A percentile compares a stretch with the other conserved stretches of the same genome.
Conservation (phyloP, 2,797 vertebrate genomes). For the Decapterus maruadsi region DNA sequence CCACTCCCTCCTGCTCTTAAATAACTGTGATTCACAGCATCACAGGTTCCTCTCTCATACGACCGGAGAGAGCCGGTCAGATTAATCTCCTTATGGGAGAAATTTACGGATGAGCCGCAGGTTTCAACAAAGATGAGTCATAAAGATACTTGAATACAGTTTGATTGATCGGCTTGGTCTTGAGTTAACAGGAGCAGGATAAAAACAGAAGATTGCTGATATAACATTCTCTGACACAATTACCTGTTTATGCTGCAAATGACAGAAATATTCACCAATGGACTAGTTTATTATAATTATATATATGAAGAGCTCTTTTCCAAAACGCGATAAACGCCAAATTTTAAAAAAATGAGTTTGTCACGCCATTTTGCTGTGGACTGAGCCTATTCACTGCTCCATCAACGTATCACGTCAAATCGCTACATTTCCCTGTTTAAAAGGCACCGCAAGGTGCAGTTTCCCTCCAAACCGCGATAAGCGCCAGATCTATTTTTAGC, state of each 20-base stretch:
- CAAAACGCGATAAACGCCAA: too few relatives aligned
- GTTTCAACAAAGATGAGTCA: constrained; percentile 40
- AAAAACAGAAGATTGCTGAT: background rate
- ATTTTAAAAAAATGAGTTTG: too few relatives aligned
- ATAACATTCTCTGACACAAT: background rate
- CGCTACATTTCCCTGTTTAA: too few relatives aligned
- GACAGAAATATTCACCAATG: background rate
- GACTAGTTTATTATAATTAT: too few relatives aligned
- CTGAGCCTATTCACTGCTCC: too few relatives aligned
- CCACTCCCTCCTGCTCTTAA: constrained; percentile 28
- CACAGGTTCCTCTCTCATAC: constrained; percentile 22
- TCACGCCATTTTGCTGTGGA: too few relatives aligned
- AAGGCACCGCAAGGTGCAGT: too few relatives aligned
- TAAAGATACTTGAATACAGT: constrained; percentile 34
- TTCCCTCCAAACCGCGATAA: too few relatives aligned
- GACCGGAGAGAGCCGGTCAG: constrained; percentile 24
- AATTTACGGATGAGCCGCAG: constrained; percentile 43
- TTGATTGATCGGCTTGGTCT: constrained; percentile 37
- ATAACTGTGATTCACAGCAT: constrained; percentile 51
- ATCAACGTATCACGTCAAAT: too few relatives aligned
- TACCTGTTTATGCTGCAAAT: background rate
- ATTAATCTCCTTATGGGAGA: constrained; percentile 39
- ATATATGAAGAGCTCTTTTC: too few relatives aligned
- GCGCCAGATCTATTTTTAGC: too few relatives aligned
- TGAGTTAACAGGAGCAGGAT: background rate